These are phyloP conservation scores for Elgaria multicarinata DNA, from an alignment of 2,113 vertebrate species.

Conservation along the genomic window DNA sequence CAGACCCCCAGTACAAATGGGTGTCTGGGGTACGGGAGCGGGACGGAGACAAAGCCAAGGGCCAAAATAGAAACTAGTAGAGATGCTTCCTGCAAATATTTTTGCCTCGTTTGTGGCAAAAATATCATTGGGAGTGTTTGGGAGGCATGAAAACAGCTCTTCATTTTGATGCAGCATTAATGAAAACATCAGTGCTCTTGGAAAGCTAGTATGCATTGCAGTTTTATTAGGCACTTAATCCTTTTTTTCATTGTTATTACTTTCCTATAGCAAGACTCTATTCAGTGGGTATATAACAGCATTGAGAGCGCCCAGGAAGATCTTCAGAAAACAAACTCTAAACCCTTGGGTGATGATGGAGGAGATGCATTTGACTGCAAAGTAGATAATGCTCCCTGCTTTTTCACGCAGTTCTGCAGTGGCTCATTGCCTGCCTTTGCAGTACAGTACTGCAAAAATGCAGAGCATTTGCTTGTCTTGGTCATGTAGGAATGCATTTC, in stretches of 20 bases:
- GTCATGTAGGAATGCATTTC: not conserved
- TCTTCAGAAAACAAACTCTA: slow-evolving; percentile 85
- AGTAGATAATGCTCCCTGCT: slow-evolving; percentile 69
- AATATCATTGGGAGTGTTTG: not conserved
- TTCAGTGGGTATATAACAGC: slow-evolving; percentile 97
- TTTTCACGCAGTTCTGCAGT: not conserved
- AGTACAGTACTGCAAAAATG: not conserved
- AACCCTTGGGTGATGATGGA: slow-evolving; percentile 82
- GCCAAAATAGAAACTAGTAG: not conserved
- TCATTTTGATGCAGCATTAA: not conserved
- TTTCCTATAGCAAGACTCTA: slow-evolving; percentile 91
- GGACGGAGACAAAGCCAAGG: not conserved
- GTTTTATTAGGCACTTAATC: not conserved
- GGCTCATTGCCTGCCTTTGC: not conserved
- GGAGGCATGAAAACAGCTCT: not conserved
- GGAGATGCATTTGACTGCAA: slow-evolving; percentile 92
- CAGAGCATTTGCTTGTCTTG: not conserved
- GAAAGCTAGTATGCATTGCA: slow-evolving; percentile 13
- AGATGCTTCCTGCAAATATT: not conserved
- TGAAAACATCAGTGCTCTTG: not conserved
- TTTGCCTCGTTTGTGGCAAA: not conserved
- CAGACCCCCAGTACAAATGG: not conserved
- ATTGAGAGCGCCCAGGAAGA: slow-evolving; percentile 93
- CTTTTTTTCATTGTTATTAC: not conserved
- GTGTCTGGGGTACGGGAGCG: not conserved